Evolutionary conservation across 2,888 invertebrate genomes (phyloP).

Genomic region (Pseudanteris insignis): DNA sequence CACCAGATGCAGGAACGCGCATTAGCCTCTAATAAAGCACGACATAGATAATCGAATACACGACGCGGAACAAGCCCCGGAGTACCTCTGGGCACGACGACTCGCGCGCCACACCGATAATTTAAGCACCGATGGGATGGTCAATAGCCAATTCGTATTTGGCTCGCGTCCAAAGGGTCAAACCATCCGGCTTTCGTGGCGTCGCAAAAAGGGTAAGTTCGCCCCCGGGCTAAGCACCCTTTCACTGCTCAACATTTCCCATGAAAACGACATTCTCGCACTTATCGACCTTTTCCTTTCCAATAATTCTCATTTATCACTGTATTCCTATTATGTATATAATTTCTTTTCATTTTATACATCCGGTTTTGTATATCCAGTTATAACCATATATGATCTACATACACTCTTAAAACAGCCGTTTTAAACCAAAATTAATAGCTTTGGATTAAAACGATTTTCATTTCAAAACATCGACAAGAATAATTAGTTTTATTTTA

Average conservation of each 20-base stretch:
- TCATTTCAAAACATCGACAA: too few relatives aligned
- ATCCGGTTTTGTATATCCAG: too few relatives aligned
- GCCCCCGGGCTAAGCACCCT: slow-evolving; percentile 29
- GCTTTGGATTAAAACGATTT: too few relatives aligned
- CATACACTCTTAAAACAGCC: too few relatives aligned
- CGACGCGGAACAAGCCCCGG: slow-evolving; percentile 61
- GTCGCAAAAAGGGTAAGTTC: slow-evolving; percentile 46
- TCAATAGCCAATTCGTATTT: slow-evolving; percentile 66
- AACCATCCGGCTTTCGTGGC: slow-evolving; percentile 53
- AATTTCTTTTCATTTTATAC: too few relatives aligned
- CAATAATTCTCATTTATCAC: too few relatives aligned
- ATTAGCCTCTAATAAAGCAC: slow-evolving; percentile 60
- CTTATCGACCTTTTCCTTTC: slow-evolving; percentile 20
- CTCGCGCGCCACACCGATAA: slow-evolving; percentile 55
- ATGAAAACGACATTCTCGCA: slow-evolving; percentile 20
- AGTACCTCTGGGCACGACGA: slow-evolving; percentile 42
- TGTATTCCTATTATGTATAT: too few relatives aligned
- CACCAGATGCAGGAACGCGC: slow-evolving; percentile 48
- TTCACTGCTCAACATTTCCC: slow-evolving; percentile 25
- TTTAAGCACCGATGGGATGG: slow-evolving; percentile 64
- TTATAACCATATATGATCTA: too few relatives aligned
- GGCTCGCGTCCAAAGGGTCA: slow-evolving; percentile 60
- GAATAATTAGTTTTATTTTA: too few relatives aligned
- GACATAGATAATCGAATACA: slow-evolving; percentile 63
- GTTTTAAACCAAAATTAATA: too few relatives aligned